Evolutionary conservation across 2,888 invertebrate genomes (phyloP).

Genomic region (Halocaridina rubra): DNA sequence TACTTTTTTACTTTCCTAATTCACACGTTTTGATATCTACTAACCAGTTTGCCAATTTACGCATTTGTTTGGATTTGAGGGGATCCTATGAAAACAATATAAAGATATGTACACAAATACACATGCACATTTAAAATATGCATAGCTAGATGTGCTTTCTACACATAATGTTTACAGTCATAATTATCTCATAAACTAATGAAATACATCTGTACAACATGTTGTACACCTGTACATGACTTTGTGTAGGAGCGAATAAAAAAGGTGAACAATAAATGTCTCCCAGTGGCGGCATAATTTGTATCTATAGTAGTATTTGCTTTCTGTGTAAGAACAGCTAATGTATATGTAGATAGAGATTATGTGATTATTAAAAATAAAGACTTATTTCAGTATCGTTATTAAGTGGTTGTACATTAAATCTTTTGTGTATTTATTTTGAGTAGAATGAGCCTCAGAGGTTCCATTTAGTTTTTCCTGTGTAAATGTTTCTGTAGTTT

Average conservation of each 20-base stretch:
- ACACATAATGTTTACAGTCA: too few relatives aligned
- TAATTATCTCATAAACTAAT: too few relatives aligned
- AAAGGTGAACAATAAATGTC: conserved; percentile 30
- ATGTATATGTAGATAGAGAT: conserved; percentile 25
- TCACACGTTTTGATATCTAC: too few relatives aligned
- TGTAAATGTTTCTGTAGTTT: neutral
- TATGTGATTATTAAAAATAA: neutral
- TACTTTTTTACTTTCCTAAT: too few relatives aligned
- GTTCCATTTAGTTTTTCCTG: neutral
- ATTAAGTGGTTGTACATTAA: neutral
- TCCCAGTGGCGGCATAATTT: conserved; percentile 15
- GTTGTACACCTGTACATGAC: too few relatives aligned
- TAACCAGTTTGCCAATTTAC: too few relatives aligned
- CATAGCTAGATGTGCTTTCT: too few relatives aligned
- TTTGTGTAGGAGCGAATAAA: too few relatives aligned
- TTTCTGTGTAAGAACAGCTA: conserved; percentile 37
- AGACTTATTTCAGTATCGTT: neutral
- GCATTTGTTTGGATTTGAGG: too few relatives aligned
- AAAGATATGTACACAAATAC: neutral
- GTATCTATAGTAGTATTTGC: conserved; percentile 17
- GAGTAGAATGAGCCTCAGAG: neutral
- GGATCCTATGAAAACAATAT: too few relatives aligned
- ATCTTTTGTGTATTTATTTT: neutral
- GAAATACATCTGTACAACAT: too few relatives aligned
- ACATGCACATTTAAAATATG: too few relatives aligned